Evolutionary conservation across 2,888 invertebrate genomes (phyloP), one percentile per base, ranked within the genome.

Genomic region (Drosophila dives): DNA sequence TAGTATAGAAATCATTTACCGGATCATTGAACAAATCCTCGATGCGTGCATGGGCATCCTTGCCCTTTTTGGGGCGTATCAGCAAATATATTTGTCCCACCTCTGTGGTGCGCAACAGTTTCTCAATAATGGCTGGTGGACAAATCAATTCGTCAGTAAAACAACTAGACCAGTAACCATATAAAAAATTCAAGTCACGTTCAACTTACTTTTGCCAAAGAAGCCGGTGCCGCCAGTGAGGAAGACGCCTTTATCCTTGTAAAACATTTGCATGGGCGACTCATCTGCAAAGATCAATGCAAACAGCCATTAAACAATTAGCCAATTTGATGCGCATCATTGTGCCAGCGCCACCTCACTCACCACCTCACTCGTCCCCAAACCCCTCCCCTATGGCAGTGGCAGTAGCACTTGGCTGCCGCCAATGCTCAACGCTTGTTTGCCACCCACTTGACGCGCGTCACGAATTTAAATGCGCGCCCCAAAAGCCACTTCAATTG

Each of bases 11-110:
- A 54, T 56, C 45, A 72, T 86, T 94, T 91, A 96, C 95, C 50
- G 95, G 94, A 87, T 96, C 96, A 58, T 96, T 95, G 83, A 96
- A 96, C 4, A 96, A 93, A 81, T 95, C 95, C 48, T 96, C 96
- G 53, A 96, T 92, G 77, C 96, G 94, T 0, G 95, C 94, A 80
- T 95, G 95, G 42, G 95, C 94, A 83, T 95, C 95, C 91, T 96
- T 96, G 2, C 94, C 96, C 93, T 95, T 95, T 91, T 95, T 95
- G 64, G 93, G 92, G 77, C 95, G 93, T 61, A 95, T 93, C 53
- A 95, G 92, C 59, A 95, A 84, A 89, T 94, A 95, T 74, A 95
- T 93, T 72, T 94, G 93, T 36, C 93, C 93, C 38, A 95, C 87
- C 72, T 94, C 94, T 69, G 95, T 95, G 40, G 94, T 94, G 72